Evolutionary conservation across 2,113 vertebrate species (phyloP), one percentile per base, ranked within the genome.

Genomic region (Hipposideros armiger): DNA sequence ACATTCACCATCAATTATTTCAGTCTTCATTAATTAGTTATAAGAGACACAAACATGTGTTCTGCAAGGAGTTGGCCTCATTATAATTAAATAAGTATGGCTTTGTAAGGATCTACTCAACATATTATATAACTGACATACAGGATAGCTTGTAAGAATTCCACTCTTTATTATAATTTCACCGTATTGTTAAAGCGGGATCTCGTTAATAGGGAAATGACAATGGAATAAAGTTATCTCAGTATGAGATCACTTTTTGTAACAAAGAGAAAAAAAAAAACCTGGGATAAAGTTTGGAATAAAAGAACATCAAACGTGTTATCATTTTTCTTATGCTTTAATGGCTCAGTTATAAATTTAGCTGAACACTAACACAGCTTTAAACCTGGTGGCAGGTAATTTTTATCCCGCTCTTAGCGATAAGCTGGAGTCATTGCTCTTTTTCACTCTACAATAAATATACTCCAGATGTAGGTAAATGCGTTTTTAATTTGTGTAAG

Each of bases 1-100:
- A 98, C 98, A 96, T 95, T 96, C 94, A 96, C 97, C 98, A 99
- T 98, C 94, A 98, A 99, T 99, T 99, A 99, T 99, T 99, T 98
- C 98, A 93, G 69, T 76, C 97, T 96, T 98, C 98, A 98, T 98
- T 97, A 98, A 98, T 98, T 98, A 99, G 89, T 98, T 96, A 98
- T 92, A 89, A 0, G 42, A 98, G 97, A 97, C 95, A 98, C 98
- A 98, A 98, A 97, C 95, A 97, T 97, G 97, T 11, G 5, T 98
- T 94, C 98, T 98, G 98, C 85, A 84, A 95, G 91, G 69, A 95
- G 4, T 0, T 92, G 72, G 83, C 36, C 96, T 97, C 94, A 62
- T 84, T 94, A 91, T 97, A 97, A 97, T 92, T 90, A 96, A 81
- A 91, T 60, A 87, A 95, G 47, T 67, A 93, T 40, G 40, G 67